Percentiles rank a stretch among this genome's conserved stretches.
phyloP scores from a whole-genome alignment of 1,140 invertebrate species.

The Lordiphosa mommai region DNA sequence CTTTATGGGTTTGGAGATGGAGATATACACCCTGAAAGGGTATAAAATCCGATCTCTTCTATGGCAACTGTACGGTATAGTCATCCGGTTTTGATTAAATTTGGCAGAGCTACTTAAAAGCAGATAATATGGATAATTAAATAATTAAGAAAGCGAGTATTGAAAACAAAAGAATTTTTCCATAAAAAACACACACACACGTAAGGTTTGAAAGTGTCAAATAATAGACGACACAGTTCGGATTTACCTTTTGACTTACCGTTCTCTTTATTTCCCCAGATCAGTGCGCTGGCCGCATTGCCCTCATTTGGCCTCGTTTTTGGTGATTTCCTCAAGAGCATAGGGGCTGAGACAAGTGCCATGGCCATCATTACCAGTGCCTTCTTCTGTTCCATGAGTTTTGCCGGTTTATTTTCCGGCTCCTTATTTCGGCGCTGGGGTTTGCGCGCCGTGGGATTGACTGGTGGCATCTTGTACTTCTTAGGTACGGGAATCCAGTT shows the following conservation, averaged over 20 bases:
- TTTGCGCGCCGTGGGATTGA: slow-evolving; percentile 82
- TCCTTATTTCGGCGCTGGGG: slow-evolving; percentile 81
- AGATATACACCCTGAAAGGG: too few relatives aligned
- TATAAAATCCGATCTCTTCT: too few relatives aligned
- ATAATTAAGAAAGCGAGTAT: too few relatives aligned
- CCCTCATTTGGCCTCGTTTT: slow-evolving; percentile 85
- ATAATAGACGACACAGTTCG: too few relatives aligned
- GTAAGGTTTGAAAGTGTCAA: too few relatives aligned
- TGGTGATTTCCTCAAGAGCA: slow-evolving; percentile 82
- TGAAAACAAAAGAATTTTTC: too few relatives aligned
- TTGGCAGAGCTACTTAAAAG: too few relatives aligned
- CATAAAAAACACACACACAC: too few relatives aligned
- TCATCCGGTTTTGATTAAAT: too few relatives aligned
- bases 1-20: too few relatives aligned
- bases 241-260: neutral
- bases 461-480: slow-evolving; percentile 81
- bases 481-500: slow-evolving; percentile 81
- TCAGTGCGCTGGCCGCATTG: slow-evolving; percentile 81
- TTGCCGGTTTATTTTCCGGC: slow-evolving; percentile 82
- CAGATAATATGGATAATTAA: too few relatives aligned
- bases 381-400: slow-evolving; percentile 83
- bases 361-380: slow-evolving; percentile 83
- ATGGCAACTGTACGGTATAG: too few relatives aligned
- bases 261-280: slow-evolving; percentile 61
- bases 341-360: slow-evolving; percentile 83